Evolutionary conservation across 2,113 vertebrate genomes (phyloP).

Genomic region (Centropus unirufus): DNA sequence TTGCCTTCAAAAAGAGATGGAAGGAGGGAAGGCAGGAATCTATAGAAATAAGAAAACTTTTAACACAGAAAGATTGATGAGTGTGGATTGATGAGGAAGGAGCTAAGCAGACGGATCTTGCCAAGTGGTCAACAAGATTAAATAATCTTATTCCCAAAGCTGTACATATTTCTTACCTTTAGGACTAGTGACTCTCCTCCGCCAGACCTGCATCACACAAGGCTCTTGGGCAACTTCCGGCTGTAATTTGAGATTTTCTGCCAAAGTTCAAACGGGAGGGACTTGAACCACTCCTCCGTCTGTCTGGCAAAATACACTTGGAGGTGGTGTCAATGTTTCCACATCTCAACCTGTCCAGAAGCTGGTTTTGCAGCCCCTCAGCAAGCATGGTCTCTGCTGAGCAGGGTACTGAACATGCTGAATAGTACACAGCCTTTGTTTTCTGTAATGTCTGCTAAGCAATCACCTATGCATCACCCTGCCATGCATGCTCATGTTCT

Average conservation of each 20-base stretch:
- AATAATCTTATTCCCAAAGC: neutral
- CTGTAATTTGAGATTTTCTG: neutral
- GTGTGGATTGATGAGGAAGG: neutral
- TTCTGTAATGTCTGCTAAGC: neutral
- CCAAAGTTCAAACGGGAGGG: neutral
- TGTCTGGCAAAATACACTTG: neutral
- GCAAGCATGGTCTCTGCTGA: neutral
- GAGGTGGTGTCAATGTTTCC: neutral
- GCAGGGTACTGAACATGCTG: neutral
- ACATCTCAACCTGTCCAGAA: neutral
- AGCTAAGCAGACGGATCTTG: neutral
- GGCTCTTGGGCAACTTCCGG: neutral
- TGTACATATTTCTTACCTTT: neutral
- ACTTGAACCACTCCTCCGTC: neutral
- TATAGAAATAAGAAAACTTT: neutral
- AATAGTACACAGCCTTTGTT: neutral
- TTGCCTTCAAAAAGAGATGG: neutral
- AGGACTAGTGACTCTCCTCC: neutral
- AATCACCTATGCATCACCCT: neutral
- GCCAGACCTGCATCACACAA: neutral
- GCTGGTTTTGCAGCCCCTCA: neutral
- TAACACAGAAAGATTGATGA: neutral
- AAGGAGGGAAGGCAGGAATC: neutral
- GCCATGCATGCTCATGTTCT: rapidly evolving
- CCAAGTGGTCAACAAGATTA: neutral